phyloP scores from a whole-genome alignment of 1,140 invertebrate species.

The Dendroctonus valens region DNA sequence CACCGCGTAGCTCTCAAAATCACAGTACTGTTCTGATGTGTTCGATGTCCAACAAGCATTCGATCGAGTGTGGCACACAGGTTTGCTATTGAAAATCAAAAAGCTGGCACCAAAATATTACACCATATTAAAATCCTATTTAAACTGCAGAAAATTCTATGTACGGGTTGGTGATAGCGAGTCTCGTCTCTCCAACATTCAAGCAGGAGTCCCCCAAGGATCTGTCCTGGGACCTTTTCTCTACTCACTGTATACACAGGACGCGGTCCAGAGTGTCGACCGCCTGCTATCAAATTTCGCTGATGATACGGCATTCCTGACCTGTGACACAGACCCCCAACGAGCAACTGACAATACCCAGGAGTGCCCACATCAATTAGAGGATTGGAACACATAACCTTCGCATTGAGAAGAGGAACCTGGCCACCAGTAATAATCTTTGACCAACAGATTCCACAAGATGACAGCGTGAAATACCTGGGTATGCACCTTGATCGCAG shows the following conservation, averaged over 20 bases:
- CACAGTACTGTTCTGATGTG: neutral
- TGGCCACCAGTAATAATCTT: conserved; percentile 6
- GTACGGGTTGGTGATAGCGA: neutral
- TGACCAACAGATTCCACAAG: conserved; percentile 6
- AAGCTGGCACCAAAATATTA: neutral
- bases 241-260: conserved; percentile 35
- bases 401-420: conserved; percentile 15
- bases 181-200: conserved; percentile 3
- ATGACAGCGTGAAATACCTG: conserved; percentile 11
- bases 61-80: neutral
- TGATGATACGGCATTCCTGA: conserved; percentile 41
- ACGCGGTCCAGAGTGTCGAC: conserved; percentile 25
- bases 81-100: neutral
- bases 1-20: neutral
- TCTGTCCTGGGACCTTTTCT: conserved; percentile 35
- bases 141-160: neutral
- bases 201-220: conserved; percentile 40
- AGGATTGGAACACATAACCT: conserved; percentile 30
- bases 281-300: conserved; percentile 32
- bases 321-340: conserved; percentile 13
- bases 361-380: conserved; percentile 24
- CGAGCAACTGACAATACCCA: too few species aligned
- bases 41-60: conserved; percentile 1
- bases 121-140: too few species aligned
- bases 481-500: conserved; percentile 5